Conservation (phyloP, 1,140 invertebrate species). For the Pantala flavescens region DNA sequence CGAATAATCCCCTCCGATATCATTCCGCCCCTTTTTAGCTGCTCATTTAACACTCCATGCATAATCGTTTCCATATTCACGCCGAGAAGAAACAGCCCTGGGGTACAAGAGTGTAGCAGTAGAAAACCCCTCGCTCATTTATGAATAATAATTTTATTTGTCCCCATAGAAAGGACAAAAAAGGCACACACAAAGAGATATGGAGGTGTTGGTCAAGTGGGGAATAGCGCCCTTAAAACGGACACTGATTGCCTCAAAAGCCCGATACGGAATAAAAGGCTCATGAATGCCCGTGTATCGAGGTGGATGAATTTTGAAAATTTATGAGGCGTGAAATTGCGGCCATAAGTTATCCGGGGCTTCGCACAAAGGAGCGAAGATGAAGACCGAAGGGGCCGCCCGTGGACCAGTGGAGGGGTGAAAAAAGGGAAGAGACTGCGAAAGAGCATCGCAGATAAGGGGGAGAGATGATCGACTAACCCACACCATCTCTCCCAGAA, state of each 20-base stretch:
- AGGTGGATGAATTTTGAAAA: neutral
- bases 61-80: too few species aligned
- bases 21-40: too few species aligned
- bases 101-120: neutral
- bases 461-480: neutral
- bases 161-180: neutral
- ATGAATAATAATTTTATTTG: constrained; percentile 11
- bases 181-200: neutral
- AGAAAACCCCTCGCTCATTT: neutral
- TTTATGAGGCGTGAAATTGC: constrained; percentile 5
- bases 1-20: too few species aligned
- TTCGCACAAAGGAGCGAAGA: neutral
- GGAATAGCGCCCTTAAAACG: neutral
- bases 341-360: neutral
- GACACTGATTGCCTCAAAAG: constrained; percentile 4
- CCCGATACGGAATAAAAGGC: neutral
- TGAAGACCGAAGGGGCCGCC: neutral
- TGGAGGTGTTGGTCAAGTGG: neutral
- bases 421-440: neutral
- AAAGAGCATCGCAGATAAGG: constrained; percentile 5
- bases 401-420: neutral
- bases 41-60: too few species aligned
- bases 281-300: neutral
- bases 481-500: neutral
- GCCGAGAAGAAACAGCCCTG: too few species aligned